phyloP scores from a whole-genome alignment of 2,888 invertebrate genomes.

The Protophormia terraenovae region DNA sequence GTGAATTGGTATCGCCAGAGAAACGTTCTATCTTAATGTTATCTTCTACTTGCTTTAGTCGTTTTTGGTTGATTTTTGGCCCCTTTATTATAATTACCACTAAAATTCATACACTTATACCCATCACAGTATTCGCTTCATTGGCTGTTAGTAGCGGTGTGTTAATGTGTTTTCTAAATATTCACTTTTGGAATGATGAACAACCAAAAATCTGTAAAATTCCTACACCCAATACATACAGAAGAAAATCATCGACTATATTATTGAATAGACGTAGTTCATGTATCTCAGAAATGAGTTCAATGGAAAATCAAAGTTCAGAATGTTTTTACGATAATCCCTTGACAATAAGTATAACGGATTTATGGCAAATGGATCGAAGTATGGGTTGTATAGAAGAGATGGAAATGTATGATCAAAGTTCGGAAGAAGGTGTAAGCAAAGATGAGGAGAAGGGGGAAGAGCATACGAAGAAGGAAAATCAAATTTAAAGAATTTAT shows the following conservation, averaged over 20 bases:
- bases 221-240: constrained; percentile 77
- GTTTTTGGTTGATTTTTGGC: constrained; percentile 76
- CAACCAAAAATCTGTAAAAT: constrained; percentile 75
- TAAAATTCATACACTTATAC: constrained; percentile 76
- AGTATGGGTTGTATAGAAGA: constrained; percentile 16
- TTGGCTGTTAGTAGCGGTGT: constrained; percentile 77
- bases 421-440: background rate
- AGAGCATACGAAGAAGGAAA: background rate
- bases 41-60: constrained; percentile 77
- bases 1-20: constrained; percentile 77
- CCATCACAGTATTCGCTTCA: constrained; percentile 77
- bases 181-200: constrained; percentile 77
- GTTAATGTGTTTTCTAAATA: constrained; percentile 76
- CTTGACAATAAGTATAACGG: constrained; percentile 75
- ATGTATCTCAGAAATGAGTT: constrained; percentile 71
- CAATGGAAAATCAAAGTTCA: constrained; percentile 5
- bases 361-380: constrained; percentile 75
- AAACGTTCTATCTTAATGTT: constrained; percentile 75
- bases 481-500: background rate
- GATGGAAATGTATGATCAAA: background rate
- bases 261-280: constrained; percentile 74
- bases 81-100: constrained; percentile 76
- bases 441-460: too few species aligned
- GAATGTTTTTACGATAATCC: constrained; percentile 70
- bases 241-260: constrained; percentile 74